phyloP scores from a whole-genome alignment of 2,113 vertebrate genomes.

The Ciconia maguari region DNA sequence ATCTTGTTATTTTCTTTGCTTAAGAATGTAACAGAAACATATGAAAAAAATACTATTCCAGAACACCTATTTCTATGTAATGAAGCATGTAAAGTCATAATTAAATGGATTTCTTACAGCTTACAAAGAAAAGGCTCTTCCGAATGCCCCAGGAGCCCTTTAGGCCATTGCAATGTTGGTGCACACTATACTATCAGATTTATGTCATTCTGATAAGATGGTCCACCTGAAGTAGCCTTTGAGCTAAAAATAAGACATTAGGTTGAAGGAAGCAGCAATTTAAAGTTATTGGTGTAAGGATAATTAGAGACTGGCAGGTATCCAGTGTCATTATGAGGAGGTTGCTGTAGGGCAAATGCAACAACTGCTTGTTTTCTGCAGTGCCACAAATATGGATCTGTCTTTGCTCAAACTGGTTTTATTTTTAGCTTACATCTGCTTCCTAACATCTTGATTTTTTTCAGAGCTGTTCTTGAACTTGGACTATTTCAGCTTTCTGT shows the following conservation, averaged over 20 bases:
- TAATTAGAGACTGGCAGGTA: constrained; percentile 25
- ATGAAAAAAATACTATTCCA: neutral
- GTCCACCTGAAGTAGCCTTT: neutral
- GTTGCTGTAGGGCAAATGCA: neutral
- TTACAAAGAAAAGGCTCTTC: neutral
- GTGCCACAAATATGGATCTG: neutral
- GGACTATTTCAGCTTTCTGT: neutral
- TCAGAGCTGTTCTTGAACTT: neutral
- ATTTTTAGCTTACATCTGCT: constrained; percentile 3
- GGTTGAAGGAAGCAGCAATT: constrained; percentile 21
- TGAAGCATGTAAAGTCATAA: neutral
- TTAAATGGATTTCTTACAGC: neutral
- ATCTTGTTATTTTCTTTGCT: neutral
- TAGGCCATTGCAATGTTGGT: neutral
- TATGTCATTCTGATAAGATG: neutral
- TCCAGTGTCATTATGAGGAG: neutral
- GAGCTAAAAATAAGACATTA: neutral
- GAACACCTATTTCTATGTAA: neutral
- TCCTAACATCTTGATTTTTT: neutral
- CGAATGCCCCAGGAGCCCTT: neutral
- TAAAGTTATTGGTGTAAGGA: neutral
- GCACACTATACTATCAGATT: neutral
- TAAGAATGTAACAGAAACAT: neutral
- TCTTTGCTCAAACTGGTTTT: neutral
- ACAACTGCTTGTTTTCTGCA: neutral